Percentiles rank a stretch among this genome's conserved stretches.
phyloP scores from a whole-genome alignment of 2,797 vertebrate genomes.

The Acrossocheilus wenchowensis region DNA sequence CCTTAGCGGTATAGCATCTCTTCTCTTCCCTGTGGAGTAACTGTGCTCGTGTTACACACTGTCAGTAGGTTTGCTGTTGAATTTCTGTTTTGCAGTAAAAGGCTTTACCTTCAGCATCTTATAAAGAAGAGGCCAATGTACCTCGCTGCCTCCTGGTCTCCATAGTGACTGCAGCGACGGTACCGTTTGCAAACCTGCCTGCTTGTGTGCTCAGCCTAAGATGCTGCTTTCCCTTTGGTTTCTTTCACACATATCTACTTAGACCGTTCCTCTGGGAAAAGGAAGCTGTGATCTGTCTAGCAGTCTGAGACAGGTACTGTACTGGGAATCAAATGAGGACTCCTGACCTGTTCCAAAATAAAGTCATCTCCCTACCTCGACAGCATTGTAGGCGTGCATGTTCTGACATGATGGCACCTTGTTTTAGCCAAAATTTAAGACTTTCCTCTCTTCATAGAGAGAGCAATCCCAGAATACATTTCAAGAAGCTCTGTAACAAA shows the following conservation, averaged over 20 bases:
- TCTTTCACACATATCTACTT: conserved; percentile 75
- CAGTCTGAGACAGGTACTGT: conserved; percentile 60
- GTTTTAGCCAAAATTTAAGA: background rate
- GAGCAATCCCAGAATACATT: background rate
- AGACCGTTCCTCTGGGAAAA: conserved; percentile 65
- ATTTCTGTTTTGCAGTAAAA: background rate
- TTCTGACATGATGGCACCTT: conserved; percentile 61
- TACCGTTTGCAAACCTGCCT: conserved; percentile 51
- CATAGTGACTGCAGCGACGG: conserved; percentile 64
- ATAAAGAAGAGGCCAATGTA: background rate
- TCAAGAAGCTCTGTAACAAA: background rate
- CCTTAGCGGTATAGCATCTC: background rate
- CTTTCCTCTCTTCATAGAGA: background rate
- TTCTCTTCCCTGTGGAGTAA: background rate
- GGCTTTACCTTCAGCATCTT: background rate
- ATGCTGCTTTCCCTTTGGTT: background rate
- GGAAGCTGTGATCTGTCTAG: conserved; percentile 65
- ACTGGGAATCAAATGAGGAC: conserved; percentile 69
- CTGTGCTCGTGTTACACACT: background rate
- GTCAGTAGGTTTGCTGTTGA: background rate
- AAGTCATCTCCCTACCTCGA: background rate
- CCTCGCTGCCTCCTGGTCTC: conserved; percentile 60
- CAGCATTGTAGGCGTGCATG: conserved; percentile 56
- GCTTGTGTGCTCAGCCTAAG: background rate
- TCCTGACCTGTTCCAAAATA: background rate